phyloP scores from a whole-genome alignment of 2,797 vertebrate species.

The Gobionotothen gibberifrons region DNA sequence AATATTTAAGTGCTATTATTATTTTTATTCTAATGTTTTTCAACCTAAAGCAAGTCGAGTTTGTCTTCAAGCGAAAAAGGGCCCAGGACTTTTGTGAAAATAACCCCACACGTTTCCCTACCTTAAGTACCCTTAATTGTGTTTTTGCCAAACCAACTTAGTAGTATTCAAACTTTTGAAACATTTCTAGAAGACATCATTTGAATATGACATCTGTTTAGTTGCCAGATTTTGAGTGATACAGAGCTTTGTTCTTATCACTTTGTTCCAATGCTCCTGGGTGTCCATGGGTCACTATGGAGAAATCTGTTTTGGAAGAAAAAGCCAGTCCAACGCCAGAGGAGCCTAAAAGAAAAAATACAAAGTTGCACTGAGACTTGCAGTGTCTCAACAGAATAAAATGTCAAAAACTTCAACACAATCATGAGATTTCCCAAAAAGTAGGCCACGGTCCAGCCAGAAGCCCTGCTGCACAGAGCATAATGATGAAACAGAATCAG shows the following conservation, averaged over 20 bases:
- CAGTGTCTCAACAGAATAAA: conserved; percentile 4
- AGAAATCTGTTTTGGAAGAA: no score
- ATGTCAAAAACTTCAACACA: conserved; percentile 1
- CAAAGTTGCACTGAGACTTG: conserved; percentile 1
- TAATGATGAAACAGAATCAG: conserved; percentile 23
- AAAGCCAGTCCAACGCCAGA: neutral
- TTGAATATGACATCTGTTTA: neutral
- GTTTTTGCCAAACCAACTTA: no score
- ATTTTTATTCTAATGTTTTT: no score
- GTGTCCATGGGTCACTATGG: no score
- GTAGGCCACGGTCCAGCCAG: conserved; percentile 33
- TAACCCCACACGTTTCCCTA: no score
- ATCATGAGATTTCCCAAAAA: conserved; percentile 23
- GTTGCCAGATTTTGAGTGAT: neutral
- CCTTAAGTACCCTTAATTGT: no score
- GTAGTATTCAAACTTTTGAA: neutral
- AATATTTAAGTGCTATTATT: no score
- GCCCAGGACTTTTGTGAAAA: no score
- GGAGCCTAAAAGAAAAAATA: neutral
- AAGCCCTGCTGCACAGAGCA: conserved; percentile 10
- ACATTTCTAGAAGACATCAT: neutral
- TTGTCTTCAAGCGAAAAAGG: no score
- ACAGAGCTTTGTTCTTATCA: neutral
- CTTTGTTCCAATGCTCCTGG: neutral
- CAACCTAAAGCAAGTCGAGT: no score